Conservation (phyloP, 37 sponge, comb jelly and placozoan species). For the Bolinopsis microptera region DNA sequence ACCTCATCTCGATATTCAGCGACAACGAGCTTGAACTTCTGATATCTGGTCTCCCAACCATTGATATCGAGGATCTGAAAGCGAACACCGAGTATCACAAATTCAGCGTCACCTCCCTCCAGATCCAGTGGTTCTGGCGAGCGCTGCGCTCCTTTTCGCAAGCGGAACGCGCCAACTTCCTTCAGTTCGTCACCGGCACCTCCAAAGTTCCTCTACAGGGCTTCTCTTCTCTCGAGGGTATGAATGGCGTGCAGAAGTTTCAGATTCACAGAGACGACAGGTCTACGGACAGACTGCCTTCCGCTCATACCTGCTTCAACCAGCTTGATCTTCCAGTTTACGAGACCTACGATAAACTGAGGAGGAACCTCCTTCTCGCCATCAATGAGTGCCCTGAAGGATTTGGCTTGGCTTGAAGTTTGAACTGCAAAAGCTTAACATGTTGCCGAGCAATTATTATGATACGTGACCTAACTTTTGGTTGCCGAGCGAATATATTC, state of each 20-base stretch:
- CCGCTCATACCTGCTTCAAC: constrained; percentile 99
- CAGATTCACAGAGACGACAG: constrained; percentile 98
- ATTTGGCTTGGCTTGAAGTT: constrained; percentile 95
- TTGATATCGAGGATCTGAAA: constrained; percentile 97
- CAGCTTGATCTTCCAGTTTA: constrained; percentile 97
- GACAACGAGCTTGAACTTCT: constrained; percentile 97
- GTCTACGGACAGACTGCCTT: constrained; percentile 91
- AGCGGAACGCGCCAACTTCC: constrained; percentile 91
- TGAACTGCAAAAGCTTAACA: background rate
- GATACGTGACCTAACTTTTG: background rate
- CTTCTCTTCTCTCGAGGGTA: constrained; percentile 94
- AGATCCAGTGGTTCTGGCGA: constrained; percentile 99
- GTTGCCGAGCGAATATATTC: background rate
- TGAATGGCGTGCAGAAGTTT: constrained; percentile 99
- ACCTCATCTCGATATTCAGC: constrained; percentile 94
- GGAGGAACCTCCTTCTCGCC: constrained; percentile 79
- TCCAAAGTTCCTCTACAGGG: constrained; percentile 96
- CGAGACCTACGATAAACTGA: constrained; percentile 91
- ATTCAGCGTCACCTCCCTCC: constrained; percentile 79
- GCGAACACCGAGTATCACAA: constrained; percentile 95
- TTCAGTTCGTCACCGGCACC: constrained; percentile 99
- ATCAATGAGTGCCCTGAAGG: constrained; percentile 95
- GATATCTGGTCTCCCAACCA: constrained; percentile 95
- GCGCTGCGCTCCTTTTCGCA: constrained; percentile 95
- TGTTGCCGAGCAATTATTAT: background rate